These are phyloP conservation scores for Embiotoca jacksoni DNA, from an alignment of 2,113 vertebrate genomes.

Conservation along the genomic window DNA sequence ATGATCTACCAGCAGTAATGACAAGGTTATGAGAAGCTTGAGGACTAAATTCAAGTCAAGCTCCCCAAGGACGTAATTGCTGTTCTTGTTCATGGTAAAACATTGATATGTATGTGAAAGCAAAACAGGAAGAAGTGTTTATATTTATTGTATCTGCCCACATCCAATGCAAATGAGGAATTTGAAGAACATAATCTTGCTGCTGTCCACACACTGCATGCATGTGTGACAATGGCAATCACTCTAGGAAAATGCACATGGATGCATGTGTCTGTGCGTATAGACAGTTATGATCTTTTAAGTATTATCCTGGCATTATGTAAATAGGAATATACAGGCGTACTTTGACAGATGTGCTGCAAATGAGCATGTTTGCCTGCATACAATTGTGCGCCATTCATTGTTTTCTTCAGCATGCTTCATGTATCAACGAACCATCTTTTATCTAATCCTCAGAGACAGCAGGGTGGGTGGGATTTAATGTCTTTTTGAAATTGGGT, in stretches of 20 bases:
- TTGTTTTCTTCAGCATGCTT: not conserved
- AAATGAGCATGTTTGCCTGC: not conserved
- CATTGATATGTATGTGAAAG: not conserved
- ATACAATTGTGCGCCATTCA: not conserved
- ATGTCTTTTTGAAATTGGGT: not conserved
- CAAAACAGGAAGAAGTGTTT: not conserved
- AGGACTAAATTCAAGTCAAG: conserved; percentile 20
- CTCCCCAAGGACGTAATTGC: not conserved
- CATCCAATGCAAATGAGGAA: conserved; percentile 3
- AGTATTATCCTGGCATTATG: not conserved
- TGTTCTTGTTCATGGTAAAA: not conserved
- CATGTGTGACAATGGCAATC: not conserved
- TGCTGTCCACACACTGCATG: not conserved
- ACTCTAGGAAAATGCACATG: not conserved
- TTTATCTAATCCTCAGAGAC: not conserved
- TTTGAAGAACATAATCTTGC: not conserved
- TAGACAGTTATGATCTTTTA: not conserved
- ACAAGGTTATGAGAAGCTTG: conserved; percentile 35
- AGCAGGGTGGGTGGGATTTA: not conserved
- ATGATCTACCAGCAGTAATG: conserved; percentile 22
- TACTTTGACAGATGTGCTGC: not conserved
- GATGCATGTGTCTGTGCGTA: not conserved
- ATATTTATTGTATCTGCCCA: not conserved
- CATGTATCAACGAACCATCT: not conserved
- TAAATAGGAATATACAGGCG: not conserved